Evolutionary conservation across 2,888 invertebrate species (phyloP).

Genomic region (Eudemis profundana): DNA sequence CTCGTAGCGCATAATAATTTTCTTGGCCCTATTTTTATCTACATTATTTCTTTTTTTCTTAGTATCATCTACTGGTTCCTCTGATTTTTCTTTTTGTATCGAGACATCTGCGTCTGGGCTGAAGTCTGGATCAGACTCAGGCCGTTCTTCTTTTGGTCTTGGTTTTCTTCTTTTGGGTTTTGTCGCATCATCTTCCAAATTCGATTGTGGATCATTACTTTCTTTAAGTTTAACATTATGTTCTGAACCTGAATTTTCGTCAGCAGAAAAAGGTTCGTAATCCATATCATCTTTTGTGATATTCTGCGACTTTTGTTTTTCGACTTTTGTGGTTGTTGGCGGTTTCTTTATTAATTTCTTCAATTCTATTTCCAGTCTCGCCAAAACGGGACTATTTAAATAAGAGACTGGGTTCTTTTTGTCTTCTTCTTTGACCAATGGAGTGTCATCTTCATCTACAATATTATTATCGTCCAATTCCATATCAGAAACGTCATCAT

Average conservation of each 20-base stretch:
- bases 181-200: neutral
- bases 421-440: neutral
- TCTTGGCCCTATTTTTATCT: neutral
- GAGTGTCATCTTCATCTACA: too few species aligned
- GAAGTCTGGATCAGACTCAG: constrained; percentile 11
- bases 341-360: neutral
- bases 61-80: neutral
- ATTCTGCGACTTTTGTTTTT: too few species aligned
- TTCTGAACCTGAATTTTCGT: too few species aligned
- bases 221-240: too few species aligned
- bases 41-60: neutral
- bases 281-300: too few species aligned
- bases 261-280: too few species aligned
- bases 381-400: neutral
- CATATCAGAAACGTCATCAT: too few species aligned
- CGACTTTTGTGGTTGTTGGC: too few species aligned
- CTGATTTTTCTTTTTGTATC: neutral
- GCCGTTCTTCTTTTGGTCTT: too few species aligned
- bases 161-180: neutral
- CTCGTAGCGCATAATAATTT: neutral
- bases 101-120: neutral
- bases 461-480: too few species aligned
- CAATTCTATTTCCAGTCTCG: neutral
- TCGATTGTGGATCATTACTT: too few species aligned
- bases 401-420: neutral